Evolutionary conservation across 2,888 invertebrate genomes (phyloP).

Genomic region (Temnothorax rugatulus): DNA sequence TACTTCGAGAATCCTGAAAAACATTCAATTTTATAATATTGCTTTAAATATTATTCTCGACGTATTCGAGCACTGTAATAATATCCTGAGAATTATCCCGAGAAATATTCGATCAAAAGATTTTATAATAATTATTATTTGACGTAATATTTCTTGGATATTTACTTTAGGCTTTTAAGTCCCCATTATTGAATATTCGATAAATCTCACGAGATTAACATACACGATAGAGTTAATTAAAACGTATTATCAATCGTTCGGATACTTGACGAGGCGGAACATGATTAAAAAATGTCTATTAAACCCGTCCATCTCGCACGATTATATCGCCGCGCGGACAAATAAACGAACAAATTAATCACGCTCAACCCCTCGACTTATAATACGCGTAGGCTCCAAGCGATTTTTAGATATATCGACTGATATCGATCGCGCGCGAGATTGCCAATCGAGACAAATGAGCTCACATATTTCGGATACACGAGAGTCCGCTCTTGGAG

Average conservation of each 20-base stretch:
- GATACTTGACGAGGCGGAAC: background rate
- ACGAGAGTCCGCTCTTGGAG: conserved; percentile 43
- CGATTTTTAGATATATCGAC: conserved; percentile 6
- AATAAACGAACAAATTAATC: conserved; percentile 40
- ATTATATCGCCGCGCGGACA: background rate
- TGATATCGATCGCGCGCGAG: conserved; percentile 29
- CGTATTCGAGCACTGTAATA: background rate
- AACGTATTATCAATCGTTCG: background rate
- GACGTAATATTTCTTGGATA: background rate
- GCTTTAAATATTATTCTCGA: background rate
- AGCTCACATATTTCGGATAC: conserved; percentile 23
- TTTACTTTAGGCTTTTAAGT: background rate
- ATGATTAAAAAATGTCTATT: conserved; percentile 23
- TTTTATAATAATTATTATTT: conserved; percentile 6
- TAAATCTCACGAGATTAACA: conserved; percentile 7
- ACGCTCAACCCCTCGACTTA: background rate
- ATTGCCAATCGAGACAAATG: conserved; percentile 56
- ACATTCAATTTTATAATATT: too few relatives aligned
- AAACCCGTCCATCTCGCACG: background rate
- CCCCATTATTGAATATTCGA: background rate
- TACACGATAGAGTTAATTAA: background rate
- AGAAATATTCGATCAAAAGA: background rate
- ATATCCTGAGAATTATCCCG: background rate
- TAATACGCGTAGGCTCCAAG: background rate
- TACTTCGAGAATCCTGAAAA: background rate